Percentiles rank a stretch among this genome's conserved stretches.
These are phyloP conservation scores for Hymenochirus boettgeri DNA, from an alignment of 2,113 vertebrate genomes.

Conservation along the genomic window DNA sequence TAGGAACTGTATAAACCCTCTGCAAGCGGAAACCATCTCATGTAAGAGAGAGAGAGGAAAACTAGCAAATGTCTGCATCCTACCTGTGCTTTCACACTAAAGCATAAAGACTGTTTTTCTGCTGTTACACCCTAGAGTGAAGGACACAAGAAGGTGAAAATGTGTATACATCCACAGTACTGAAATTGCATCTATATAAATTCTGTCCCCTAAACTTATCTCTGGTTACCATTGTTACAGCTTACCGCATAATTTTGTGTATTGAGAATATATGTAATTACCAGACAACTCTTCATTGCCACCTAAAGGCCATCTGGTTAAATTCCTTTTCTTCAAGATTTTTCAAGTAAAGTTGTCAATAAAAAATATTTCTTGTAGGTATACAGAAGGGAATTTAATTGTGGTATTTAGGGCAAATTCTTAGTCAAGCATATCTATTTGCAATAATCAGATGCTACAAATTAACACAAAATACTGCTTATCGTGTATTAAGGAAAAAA, in stretches of 20 bases:
- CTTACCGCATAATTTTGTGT: not conserved
- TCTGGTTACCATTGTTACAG: conserved; percentile 8
- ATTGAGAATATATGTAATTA: no score
- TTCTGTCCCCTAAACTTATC: conserved; percentile 16
- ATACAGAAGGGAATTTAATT: no score
- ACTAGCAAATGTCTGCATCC: not conserved
- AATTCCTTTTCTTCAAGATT: not conserved
- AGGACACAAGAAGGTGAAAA: conserved; percentile 11
- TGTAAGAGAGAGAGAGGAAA: not conserved
- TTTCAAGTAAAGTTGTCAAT: not conserved
- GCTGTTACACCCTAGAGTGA: conserved; percentile 9
- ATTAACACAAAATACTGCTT: no score
- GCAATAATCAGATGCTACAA: no score
- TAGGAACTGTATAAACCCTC: conserved; percentile 5
- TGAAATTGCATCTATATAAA: conserved; percentile 15
- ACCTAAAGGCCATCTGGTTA: conserved; percentile 4
- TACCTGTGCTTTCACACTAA: not conserved
- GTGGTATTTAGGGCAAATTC: no score
- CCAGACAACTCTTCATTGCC: not conserved
- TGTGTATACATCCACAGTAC: not conserved
- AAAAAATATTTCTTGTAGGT: not conserved
- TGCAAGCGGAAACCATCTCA: conserved; percentile 4
- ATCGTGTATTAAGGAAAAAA: no score
- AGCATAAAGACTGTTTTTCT: conserved; percentile 4
- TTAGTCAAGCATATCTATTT: no score